Evolutionary conservation across 2,113 vertebrate species (phyloP), one percentile per base, ranked within the genome.

Genomic region (Muscicapa adusta): DNA sequence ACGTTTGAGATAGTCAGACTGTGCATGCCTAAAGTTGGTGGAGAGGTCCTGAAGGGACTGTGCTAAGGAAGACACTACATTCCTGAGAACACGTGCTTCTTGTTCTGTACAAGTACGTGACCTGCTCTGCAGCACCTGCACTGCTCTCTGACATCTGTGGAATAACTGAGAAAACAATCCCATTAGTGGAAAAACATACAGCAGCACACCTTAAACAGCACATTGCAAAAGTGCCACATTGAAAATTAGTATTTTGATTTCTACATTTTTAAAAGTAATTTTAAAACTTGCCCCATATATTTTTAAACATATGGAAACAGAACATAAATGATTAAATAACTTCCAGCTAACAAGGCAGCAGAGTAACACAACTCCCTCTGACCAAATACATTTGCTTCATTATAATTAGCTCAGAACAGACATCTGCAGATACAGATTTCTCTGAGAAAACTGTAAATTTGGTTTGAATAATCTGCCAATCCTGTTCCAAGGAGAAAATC

Each of bases 1-100:
- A 99, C 99, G 98, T 98, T 99, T 99, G 90, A 99, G 98, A 98
- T 99, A 99, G 97, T 98, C 97, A 36, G 99, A 99, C 97, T 99
- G 99, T 25, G 99, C 98, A 66, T 98, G 98, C 93, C 99, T 98
- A 94, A 99, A 99, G 97, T 97, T 98, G 95, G 95, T 98, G 89
- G 99, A 99, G 12, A 99, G 98, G 18, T 99, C 99, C 98, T 99
- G 99, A 85, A 99, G 98, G 78, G 98, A 98, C 92, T 99, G 99
- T 5, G 99, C 99, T 96, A 99, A 95, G n/a, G 99, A 99, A 68
- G 98, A 98, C 68, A 99, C 98, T 88, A 99, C 98, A 18, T 99
- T 99, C 65, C 98, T 98, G 67, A 99, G 97, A 40, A 99, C 97
- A 60, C 98, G 98, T 80, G 98, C 98, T 95, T 99, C 99, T 97